A percentile compares a stretch with the other conserved stretches of the same genome.
phyloP scores from a whole-genome alignment of 2,797 vertebrate genomes.

The Macropodus opercularis region DNA sequence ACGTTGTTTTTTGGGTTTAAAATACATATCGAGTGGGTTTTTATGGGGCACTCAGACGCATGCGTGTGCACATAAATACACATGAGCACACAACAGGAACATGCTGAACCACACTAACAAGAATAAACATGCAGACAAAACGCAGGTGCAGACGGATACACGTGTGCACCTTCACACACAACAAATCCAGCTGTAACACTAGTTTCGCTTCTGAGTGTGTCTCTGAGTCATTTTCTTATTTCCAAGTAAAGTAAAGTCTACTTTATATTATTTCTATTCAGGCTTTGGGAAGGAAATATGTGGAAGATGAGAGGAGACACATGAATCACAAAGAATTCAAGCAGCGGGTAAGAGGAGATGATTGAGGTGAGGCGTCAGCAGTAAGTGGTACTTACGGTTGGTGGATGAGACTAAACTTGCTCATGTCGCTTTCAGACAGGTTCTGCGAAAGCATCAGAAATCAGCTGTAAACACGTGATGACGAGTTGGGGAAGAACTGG shows the following conservation, averaged over 20 bases:
- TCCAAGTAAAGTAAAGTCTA: not conserved
- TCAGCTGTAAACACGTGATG: not conserved
- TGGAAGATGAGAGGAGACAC: not conserved
- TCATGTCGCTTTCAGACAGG: constrained; percentile 80
- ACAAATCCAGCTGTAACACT: constrained; percentile 16
- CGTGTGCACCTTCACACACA: constrained; percentile 7
- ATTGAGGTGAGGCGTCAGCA: too few relatives aligned
- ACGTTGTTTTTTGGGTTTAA: too few relatives aligned
- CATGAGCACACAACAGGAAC: constrained; percentile 2
- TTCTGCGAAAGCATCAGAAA: constrained; percentile 75
- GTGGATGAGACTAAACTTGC: constrained; percentile 83
- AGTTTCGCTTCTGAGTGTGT: constrained; percentile 1
- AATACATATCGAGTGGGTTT: too few relatives aligned
- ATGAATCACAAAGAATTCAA: not conserved
- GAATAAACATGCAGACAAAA: constrained; percentile 19
- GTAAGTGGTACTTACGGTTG: constrained; percentile 88
- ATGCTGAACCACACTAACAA: constrained; percentile 7
- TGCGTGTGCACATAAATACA: not conserved
- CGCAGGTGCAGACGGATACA: constrained; percentile 39
- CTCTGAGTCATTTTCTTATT: not conserved
- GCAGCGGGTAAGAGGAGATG: not conserved
- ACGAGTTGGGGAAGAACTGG: not conserved
- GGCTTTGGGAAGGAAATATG: too few relatives aligned
- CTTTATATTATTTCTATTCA: too few relatives aligned
- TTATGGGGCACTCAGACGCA: not conserved